Conservation (phyloP, 2,888 invertebrate species). For the Timandra comae region DNA sequence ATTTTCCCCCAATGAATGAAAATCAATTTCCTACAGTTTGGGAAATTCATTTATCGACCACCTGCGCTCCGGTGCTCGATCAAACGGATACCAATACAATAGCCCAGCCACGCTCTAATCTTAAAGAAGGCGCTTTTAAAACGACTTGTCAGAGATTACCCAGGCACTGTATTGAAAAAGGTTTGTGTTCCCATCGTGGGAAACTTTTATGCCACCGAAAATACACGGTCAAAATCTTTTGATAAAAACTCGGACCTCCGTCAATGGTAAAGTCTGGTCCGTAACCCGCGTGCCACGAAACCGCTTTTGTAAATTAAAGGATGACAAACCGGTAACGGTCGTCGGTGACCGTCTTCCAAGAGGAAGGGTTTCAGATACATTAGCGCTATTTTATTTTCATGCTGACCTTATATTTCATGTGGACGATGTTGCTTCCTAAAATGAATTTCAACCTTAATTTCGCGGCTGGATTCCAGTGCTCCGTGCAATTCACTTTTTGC, state of each 20-base stretch:
- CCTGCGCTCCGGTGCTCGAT: conserved; percentile 49
- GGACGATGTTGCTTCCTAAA: conserved; percentile 3
- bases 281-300: conserved; percentile 13
- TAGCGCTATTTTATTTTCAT: conserved; percentile 18
- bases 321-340: conserved; percentile 20
- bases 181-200: conserved; percentile 20
- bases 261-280: conserved; percentile 24
- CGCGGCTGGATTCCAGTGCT: conserved; percentile 10
- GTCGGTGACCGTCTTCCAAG: conserved; percentile 12
- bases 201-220: conserved; percentile 24
- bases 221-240: conserved; percentile 23
- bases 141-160: conserved; percentile 38
- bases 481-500: conserved; percentile 10
- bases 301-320: conserved; percentile 27
- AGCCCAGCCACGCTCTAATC: conserved; percentile 36
- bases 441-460: conserved; percentile 12
- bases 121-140: conserved; percentile 40
- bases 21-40: conserved; percentile 50
- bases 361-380: conserved; percentile 19
- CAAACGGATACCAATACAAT: conserved; percentile 43
- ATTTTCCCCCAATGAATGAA: conserved; percentile 43
- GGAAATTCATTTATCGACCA: conserved; percentile 55
- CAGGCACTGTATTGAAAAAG: conserved; percentile 23
- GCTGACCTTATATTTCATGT: conserved; percentile 1
- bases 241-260: conserved; percentile 22